These are phyloP conservation scores for Zonitis immaculata DNA, from an alignment of 2,888 invertebrate genomes.

Conservation along the genomic window DNA sequence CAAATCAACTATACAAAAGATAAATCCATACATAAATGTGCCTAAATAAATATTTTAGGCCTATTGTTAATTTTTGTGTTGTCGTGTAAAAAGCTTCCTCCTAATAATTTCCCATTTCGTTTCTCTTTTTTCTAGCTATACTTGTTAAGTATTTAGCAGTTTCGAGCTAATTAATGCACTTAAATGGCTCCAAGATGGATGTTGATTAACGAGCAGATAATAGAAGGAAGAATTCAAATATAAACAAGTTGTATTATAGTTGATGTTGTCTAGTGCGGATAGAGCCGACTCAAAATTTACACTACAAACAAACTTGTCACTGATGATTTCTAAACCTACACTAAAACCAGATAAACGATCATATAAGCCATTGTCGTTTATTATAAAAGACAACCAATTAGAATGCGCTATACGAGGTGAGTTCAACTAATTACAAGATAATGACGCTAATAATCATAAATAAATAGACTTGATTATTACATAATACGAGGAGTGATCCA, in stretches of 20 bases:
- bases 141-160: slow-evolving; percentile 7
- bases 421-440: slow-evolving; percentile 30
- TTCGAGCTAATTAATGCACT: slow-evolving; percentile 14
- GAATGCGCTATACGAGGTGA: slow-evolving; percentile 30
- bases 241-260: slow-evolving; percentile 20
- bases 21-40: too few species aligned
- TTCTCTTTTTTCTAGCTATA: neutral
- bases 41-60: too few species aligned
- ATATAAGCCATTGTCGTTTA: slow-evolving; percentile 8
- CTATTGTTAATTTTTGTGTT: too few species aligned
- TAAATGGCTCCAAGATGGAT: slow-evolving; percentile 15
- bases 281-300: slow-evolving; percentile 2
- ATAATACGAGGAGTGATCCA: too few species aligned
- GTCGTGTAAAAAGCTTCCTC: too few species aligned
- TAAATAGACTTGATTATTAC: too few species aligned
- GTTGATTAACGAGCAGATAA: slow-evolving; percentile 24
- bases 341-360: slow-evolving; percentile 2
- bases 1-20: too few species aligned
- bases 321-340: slow-evolving; percentile 7
- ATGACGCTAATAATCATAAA: slow-evolving; percentile 7
- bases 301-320: slow-evolving; percentile 6
- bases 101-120: too few species aligned
- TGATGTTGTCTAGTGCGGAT: neutral
- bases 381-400: slow-evolving; percentile 28
- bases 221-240: slow-evolving; percentile 27